phyloP scores from a whole-genome alignment of 2,888 invertebrate genomes.

The Phortica magna region DNA sequence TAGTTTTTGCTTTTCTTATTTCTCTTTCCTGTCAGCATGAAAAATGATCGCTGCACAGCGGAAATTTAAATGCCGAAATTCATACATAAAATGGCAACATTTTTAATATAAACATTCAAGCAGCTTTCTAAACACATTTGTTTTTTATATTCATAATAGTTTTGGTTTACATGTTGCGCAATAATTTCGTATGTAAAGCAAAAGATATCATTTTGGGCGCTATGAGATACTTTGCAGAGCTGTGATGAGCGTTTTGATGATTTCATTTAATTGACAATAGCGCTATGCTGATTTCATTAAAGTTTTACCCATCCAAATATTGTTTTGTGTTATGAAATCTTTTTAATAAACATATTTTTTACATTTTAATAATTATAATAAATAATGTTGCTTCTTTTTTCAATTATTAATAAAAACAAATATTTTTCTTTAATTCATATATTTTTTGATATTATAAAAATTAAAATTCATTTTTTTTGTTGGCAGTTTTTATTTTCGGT shows the following conservation, averaged over 20 bases:
- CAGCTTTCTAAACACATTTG: slow-evolving; percentile 23
- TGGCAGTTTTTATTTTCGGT: too few species aligned
- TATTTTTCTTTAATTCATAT: too few species aligned
- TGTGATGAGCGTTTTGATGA: not conserved
- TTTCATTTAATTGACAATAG: slow-evolving; percentile 17
- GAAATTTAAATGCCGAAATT: not conserved
- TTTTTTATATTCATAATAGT: not conserved
- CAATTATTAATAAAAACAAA: too few species aligned
- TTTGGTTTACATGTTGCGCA: slow-evolving; percentile 21
- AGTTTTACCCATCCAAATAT: too few species aligned
- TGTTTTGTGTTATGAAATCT: too few species aligned
- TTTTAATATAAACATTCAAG: not conserved
- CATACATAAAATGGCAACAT: slow-evolving; percentile 6
- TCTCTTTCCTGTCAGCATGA: not conserved
- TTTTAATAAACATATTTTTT: too few species aligned
- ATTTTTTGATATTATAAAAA: too few species aligned
- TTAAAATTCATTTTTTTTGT: too few species aligned
- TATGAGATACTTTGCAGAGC: not conserved
- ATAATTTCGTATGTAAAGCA: slow-evolving; percentile 17
- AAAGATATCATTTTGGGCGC: not conserved
- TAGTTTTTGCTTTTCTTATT: not conserved
- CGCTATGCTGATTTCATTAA: not conserved
- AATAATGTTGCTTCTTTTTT: too few species aligned
- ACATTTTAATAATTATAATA: too few species aligned
- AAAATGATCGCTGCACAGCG: not conserved